Conservation (phyloP, 2,113 vertebrate species). For the Pteropus alecto region DNA sequence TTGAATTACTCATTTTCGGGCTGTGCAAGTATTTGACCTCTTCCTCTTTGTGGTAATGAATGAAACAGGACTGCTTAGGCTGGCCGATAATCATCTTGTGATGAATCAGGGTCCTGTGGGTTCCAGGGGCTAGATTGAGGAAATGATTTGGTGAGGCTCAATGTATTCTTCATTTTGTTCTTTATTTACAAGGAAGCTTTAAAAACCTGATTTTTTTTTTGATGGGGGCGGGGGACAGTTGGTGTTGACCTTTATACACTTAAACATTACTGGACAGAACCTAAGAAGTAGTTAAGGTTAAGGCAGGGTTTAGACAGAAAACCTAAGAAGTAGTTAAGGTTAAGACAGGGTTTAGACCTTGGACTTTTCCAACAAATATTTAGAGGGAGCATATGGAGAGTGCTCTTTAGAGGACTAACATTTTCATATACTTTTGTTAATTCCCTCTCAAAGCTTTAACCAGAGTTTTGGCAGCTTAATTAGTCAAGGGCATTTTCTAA, state of each 20-base stretch:
- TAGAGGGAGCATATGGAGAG: not conserved
- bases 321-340: not conserved
- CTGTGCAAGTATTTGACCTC: not conserved
- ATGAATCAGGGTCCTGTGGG: not conserved
- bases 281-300: not conserved
- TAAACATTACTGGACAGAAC: not conserved
- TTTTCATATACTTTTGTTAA: slow-evolving; percentile 51
- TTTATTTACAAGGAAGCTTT: not conserved
- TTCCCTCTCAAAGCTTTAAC: slow-evolving; percentile 52
- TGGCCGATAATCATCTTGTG: not conserved
- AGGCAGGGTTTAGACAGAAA: not conserved
- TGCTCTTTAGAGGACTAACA: not conserved
- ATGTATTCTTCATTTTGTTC: not conserved
- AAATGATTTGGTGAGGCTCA: not conserved
- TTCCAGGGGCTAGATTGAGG: not conserved
- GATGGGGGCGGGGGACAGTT: not conserved
- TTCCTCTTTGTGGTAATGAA: not conserved
- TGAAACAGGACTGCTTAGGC: not conserved
- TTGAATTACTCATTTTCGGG: not conserved
- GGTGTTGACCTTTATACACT: not conserved
- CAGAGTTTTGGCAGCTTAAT: slow-evolving; percentile 56
- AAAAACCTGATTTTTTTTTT: not conserved
- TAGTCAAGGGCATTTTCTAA: slow-evolving; percentile 49
- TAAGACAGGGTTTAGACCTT: not conserved
- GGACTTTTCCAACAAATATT: not conserved